A percentile compares a stretch with the other conserved stretches of the same genome.
Conservation (phyloP, 1,140 invertebrate genomes). For the Sipha flava region DNA sequence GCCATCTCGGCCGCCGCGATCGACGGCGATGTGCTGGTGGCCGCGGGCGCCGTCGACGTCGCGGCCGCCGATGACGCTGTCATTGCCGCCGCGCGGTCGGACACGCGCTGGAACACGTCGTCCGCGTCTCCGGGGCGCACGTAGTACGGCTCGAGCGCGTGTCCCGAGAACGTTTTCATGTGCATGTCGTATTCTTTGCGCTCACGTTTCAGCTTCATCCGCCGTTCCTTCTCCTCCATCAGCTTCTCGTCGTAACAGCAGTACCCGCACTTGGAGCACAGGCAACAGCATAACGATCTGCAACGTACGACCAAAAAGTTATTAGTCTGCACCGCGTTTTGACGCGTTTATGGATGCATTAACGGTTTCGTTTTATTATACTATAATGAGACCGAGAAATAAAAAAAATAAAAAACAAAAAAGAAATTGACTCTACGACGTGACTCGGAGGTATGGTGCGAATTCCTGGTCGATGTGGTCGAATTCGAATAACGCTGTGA, state of each 20-base stretch:
- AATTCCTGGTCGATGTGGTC: too few relatives aligned
- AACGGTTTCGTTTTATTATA: too few relatives aligned
- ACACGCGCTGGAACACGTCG: slow-evolving; percentile 16
- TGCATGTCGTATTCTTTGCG: slow-evolving; percentile 60
- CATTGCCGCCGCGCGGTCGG: slow-evolving; percentile 3
- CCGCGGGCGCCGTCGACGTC: neutral
- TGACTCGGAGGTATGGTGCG: too few relatives aligned
- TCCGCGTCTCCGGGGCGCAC: slow-evolving; percentile 46
- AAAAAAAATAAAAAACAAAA: too few relatives aligned
- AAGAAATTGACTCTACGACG: too few relatives aligned
- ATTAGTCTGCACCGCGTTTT: too few relatives aligned
- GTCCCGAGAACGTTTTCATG: slow-evolving; percentile 47
- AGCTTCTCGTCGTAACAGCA: slow-evolving; percentile 74
- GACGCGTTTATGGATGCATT: too few relatives aligned
- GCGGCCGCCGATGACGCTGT: slow-evolving; percentile 40
- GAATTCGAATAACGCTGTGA: too few relatives aligned
- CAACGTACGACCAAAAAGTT: too few relatives aligned
- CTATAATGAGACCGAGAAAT: too few relatives aligned
- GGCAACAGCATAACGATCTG: slow-evolving; percentile 67
- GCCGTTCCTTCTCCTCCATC: slow-evolving; percentile 65
- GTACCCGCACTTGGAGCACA: slow-evolving; percentile 75
- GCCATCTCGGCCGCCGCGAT: slow-evolving; percentile 27
- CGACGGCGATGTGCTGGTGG: slow-evolving; percentile 45
- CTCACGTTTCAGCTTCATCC: slow-evolving; percentile 65
- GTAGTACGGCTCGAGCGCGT: slow-evolving; percentile 68